Evolutionary conservation across 2,797 vertebrate genomes (phyloP).

Genomic region (Cirrhinus molitorella): DNA sequence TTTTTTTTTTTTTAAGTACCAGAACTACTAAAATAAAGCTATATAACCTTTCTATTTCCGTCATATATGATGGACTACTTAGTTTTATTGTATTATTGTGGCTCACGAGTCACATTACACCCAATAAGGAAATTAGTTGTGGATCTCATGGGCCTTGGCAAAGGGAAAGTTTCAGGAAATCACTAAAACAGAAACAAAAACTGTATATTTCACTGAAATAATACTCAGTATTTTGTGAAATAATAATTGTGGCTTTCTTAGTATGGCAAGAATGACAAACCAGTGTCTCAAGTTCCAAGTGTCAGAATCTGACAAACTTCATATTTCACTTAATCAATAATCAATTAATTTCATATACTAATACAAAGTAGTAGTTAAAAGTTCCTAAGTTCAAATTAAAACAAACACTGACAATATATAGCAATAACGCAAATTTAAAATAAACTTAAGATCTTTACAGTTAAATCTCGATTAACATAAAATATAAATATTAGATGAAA

Average conservation of each 20-base stretch:
- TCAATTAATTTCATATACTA: neutral
- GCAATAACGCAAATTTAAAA: no score
- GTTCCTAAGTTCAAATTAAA: no score
- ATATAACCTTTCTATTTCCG: no score
- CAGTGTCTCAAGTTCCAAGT: no score
- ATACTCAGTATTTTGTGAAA: neutral
- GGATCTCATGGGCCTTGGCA: neutral
- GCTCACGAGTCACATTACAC: neutral
- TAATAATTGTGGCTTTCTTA: neutral
- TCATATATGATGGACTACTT: neutral
- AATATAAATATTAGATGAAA: no score
- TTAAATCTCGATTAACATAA: no score
- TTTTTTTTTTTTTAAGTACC: no score
- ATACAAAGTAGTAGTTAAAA: no score
- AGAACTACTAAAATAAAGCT: neutral
- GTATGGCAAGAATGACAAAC: neutral
- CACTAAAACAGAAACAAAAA: no score
- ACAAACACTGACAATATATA: no score
- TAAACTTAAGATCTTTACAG: no score
- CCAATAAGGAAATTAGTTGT: neutral
- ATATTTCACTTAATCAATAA: neutral
- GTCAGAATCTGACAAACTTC: neutral
- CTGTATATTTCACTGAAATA: no score
- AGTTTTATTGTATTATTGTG: neutral
- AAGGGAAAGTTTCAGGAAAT: neutral